Conservation (phyloP, 2,797 vertebrate species). For the Pseudochirops corinnae region DNA sequence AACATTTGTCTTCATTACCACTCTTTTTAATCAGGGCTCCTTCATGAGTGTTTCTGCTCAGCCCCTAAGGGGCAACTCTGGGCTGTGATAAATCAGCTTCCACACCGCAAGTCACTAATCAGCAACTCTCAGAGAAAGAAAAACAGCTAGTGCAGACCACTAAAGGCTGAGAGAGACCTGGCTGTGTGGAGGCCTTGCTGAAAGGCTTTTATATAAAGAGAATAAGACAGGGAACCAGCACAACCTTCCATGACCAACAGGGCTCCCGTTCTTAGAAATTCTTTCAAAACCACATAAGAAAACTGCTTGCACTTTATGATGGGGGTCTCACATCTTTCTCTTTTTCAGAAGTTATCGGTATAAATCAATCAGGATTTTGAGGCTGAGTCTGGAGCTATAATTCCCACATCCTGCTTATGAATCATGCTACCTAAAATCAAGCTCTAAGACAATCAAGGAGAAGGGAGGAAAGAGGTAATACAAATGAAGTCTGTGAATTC, state of each 20-base stretch:
- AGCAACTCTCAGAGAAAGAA: constrained; percentile 88
- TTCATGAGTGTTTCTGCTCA: constrained; percentile 88
- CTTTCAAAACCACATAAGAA: constrained; percentile 73
- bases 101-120: constrained; percentile 90
- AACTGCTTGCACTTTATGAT: constrained; percentile 67
- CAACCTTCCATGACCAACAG: constrained; percentile 67
- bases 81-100: constrained; percentile 90
- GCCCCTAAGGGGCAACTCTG: constrained; percentile 88
- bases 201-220: constrained; percentile 75
- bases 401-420: constrained; percentile 49
- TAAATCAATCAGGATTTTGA: constrained; percentile 42
- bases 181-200: constrained; percentile 83
- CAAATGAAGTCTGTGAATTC: constrained; percentile 23
- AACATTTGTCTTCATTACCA: constrained; percentile 92
- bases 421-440: constrained; percentile 58
- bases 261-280: constrained; percentile 60
- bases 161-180: constrained; percentile 86
- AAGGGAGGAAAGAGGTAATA: not conserved
- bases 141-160: constrained; percentile 86
- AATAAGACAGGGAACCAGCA: constrained; percentile 77
- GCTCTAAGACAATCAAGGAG: not conserved
- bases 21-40: constrained; percentile 91
- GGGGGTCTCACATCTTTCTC: constrained; percentile 41
- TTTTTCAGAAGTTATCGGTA: constrained; percentile 16
- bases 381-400: not conserved